Percentiles rank a stretch among this genome's conserved stretches.
phyloP scores from a whole-genome alignment of 1,140 invertebrate genomes.

The Sycophila sp. region DNA sequence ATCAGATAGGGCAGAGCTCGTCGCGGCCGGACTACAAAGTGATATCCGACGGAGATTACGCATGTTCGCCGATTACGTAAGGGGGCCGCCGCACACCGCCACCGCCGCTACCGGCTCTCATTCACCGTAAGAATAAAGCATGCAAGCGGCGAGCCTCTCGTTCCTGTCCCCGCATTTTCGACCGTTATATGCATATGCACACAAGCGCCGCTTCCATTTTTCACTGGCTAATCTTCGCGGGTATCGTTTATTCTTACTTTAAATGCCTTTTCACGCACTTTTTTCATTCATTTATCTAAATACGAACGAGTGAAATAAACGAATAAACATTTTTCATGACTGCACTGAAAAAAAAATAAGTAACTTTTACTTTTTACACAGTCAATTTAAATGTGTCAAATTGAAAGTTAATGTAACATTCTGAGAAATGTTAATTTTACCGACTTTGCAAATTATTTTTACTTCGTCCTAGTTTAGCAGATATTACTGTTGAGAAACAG shows the following conservation, averaged over 20 bases:
- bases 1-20: slow-evolving; percentile 41
- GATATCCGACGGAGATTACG: slow-evolving; percentile 57
- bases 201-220: background rate
- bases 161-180: background rate
- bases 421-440: too few relatives aligned
- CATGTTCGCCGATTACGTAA: slow-evolving; percentile 55
- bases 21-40: slow-evolving; percentile 58
- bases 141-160: background rate
- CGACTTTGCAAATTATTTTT: too few relatives aligned
- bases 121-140: slow-evolving; percentile 36
- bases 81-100: too few relatives aligned
- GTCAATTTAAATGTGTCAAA: too few relatives aligned
- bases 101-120: slow-evolving; percentile 44
- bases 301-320: too few relatives aligned
- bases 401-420: too few relatives aligned
- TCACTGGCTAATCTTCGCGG: background rate
- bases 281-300: background rate
- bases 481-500: too few relatives aligned
- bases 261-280: background rate
- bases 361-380: too few relatives aligned
- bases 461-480: too few relatives aligned
- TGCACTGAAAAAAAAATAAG: too few relatives aligned
- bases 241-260: background rate
- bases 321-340: too few relatives aligned
- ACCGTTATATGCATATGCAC: slow-evolving; percentile 26